These are phyloP conservation scores for Bucorvus abyssinicus DNA, from an alignment of 2,797 vertebrate genomes.

Conservation along the genomic window DNA sequence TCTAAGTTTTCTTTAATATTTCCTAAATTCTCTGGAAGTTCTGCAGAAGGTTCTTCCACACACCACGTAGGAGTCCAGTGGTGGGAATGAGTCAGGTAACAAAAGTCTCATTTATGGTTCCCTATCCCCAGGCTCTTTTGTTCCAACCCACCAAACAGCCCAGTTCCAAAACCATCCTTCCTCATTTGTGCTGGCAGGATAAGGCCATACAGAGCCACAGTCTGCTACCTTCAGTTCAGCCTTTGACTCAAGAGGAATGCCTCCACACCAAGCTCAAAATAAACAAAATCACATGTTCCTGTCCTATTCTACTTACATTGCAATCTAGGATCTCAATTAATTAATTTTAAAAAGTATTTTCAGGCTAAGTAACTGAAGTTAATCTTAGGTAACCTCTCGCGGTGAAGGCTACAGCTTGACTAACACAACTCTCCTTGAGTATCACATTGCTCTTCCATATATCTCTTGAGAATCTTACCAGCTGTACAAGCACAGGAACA, in stretches of 20 bases:
- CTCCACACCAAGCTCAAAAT: neutral
- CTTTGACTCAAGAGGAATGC: neutral
- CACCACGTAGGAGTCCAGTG: neutral
- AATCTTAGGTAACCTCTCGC: neutral
- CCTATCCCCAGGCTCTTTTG: neutral
- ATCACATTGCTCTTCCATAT: neutral
- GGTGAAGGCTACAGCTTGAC: neutral
- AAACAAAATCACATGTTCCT: neutral
- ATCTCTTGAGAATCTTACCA: conserved; percentile 32
- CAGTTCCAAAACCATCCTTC: neutral
- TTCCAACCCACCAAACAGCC: neutral
- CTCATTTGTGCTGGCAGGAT: neutral
- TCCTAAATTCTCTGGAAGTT: neutral
- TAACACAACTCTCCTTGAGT: neutral
- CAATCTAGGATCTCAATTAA: neutral
- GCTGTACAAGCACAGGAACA: conserved; percentile 28
- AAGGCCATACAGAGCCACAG: neutral
- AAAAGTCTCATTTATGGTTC: neutral
- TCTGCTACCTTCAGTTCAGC: neutral
- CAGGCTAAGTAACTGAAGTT: neutral
- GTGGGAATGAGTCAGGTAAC: neutral
- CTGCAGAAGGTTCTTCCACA: neutral
- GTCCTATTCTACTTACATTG: neutral
- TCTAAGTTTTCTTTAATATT: neutral
- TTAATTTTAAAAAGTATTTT: neutral